Evolutionary conservation across 2,888 invertebrate genomes (phyloP).

Genomic region (Aphidius colemani): DNA sequence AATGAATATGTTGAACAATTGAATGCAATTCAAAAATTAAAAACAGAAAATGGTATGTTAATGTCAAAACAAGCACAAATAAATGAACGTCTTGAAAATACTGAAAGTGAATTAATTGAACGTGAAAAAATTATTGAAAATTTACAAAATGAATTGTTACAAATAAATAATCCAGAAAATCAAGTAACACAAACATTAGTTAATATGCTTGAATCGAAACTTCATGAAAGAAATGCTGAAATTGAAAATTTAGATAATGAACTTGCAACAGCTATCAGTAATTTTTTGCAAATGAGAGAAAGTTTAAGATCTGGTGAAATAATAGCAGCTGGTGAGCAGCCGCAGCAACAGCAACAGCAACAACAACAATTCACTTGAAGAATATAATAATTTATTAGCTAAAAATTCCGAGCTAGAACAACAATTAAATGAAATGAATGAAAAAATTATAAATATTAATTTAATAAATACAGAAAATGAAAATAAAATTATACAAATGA

Average conservation of each 20-base stretch:
- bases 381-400: conserved; percentile 67
- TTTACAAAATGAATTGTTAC: conserved; percentile 38
- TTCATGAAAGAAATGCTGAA: conserved; percentile 75
- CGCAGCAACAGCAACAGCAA: conserved; percentile 30
- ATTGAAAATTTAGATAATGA: conserved; percentile 76
- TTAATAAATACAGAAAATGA: conserved; percentile 53
- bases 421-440: conserved; percentile 64
- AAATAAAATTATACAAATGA: conserved; percentile 39
- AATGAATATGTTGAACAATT: conserved; percentile 52
- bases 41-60: conserved; percentile 50
- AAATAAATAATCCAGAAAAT: conserved; percentile 16
- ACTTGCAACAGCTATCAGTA: conserved; percentile 67
- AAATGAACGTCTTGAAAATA: conserved; percentile 52
- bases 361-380: conserved; percentile 66
- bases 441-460: conserved; percentile 63
- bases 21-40: conserved; percentile 47
- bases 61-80: conserved; percentile 57
- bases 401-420: conserved; percentile 68
- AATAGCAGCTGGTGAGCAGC: conserved; percentile 62
- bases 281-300: conserved; percentile 71
- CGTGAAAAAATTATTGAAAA: conserved; percentile 43
- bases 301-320: conserved; percentile 68
- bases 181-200: conserved; percentile 40
- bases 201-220: conserved; percentile 68
- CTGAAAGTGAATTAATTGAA: conserved; percentile 51